Conservation (phyloP, 2,888 invertebrate species). For the Noctua comes region DNA sequence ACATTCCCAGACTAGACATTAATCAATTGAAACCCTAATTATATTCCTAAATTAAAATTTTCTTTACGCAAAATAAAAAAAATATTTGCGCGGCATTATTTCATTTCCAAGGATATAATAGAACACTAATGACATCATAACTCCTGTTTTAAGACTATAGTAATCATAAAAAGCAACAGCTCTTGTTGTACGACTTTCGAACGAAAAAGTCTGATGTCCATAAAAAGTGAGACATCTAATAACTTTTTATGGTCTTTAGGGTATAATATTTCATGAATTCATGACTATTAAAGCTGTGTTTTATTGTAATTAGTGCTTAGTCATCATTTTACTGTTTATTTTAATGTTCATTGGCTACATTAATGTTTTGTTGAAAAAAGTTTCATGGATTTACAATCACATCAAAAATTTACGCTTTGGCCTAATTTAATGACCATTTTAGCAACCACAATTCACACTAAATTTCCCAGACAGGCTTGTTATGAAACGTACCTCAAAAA, state of each 20-base stretch:
- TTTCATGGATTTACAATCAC: not conserved
- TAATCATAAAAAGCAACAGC: slow-evolving; percentile 67
- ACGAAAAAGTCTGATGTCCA: slow-evolving; percentile 58
- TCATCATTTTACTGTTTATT: slow-evolving; percentile 18
- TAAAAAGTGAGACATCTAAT: slow-evolving; percentile 67
- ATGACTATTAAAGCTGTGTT: slow-evolving; percentile 43
- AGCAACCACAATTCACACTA: not conserved
- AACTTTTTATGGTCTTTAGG: slow-evolving; percentile 69
- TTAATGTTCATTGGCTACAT: not conserved
- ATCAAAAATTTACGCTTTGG: not conserved
- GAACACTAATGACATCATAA: slow-evolving; percentile 67
- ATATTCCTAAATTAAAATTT: slow-evolving; percentile 40
- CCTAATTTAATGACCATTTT: not conserved
- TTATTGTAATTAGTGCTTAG: slow-evolving; percentile 44
- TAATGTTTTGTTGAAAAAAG: not conserved
- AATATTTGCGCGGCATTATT: slow-evolving; percentile 56
- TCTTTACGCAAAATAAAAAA: slow-evolving; percentile 52
- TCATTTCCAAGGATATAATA: slow-evolving; percentile 57
- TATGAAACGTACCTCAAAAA: not conserved
- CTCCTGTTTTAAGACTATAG: slow-evolving; percentile 64
- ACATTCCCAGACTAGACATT: slow-evolving; percentile 3
- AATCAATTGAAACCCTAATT: slow-evolving; percentile 24
- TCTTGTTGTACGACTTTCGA: slow-evolving; percentile 61
- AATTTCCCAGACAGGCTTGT: not conserved
- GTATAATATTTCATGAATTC: slow-evolving; percentile 62